Percentiles rank a stretch among this genome's conserved stretches.
phyloP scores from a whole-genome alignment of 2,888 invertebrate genomes.

The Synanthedon andrenaeformis region DNA sequence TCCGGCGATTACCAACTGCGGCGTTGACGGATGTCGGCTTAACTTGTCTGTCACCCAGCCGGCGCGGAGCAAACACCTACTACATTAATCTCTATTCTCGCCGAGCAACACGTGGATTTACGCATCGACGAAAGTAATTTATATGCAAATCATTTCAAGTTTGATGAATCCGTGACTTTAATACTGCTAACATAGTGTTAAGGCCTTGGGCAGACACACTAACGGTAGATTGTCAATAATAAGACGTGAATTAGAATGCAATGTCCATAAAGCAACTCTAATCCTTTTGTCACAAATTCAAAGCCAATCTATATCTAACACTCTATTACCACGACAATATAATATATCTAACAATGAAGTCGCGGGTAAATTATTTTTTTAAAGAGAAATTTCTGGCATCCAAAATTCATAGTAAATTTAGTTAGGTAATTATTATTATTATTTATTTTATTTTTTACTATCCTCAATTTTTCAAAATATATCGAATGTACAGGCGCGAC shows the following conservation, averaged over 20 bases:
- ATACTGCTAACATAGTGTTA: constrained; percentile 40
- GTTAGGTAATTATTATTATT: too few relatives aligned
- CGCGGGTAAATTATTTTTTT: too few relatives aligned
- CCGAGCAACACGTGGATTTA: constrained; percentile 66
- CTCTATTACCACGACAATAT: too few relatives aligned
- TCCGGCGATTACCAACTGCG: constrained; percentile 55
- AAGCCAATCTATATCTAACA: neutral
- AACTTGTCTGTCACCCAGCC: constrained; percentile 60
- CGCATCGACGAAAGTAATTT: constrained; percentile 65
- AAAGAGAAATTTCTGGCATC: too few relatives aligned
- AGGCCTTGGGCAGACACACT: constrained; percentile 10
- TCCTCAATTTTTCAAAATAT: too few relatives aligned
- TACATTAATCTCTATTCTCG: constrained; percentile 64
- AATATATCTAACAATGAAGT: too few relatives aligned
- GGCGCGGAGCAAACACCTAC: constrained; percentile 44
- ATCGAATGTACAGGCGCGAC: too few relatives aligned
- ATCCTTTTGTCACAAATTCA: neutral
- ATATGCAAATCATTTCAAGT: constrained; percentile 66
- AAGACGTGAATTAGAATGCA: constrained; percentile 5
- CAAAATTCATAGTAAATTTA: too few relatives aligned
- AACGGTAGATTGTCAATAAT: constrained; percentile 11
- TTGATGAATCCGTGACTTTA: constrained; percentile 61
- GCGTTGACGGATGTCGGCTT: constrained; percentile 70
- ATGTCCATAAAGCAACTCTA: neutral
- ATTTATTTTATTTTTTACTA: too few relatives aligned